Base-by-base conservation (phyloP, 2,888 invertebrate species). In the Teleogryllus oceanicus region DNA sequence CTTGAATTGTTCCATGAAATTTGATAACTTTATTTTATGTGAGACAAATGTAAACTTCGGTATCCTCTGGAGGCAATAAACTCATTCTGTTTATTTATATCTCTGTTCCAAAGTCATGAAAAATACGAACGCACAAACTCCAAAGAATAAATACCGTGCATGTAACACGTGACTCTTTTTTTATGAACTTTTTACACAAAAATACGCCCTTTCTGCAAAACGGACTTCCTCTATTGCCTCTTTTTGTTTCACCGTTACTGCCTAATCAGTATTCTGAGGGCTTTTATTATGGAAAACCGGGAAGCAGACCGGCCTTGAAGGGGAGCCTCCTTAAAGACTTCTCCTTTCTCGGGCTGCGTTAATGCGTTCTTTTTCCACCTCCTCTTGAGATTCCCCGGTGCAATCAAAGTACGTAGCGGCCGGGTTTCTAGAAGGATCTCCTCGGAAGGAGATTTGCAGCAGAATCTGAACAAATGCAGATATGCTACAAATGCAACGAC, bases 151-250 rank as follows among this genome's bases (percentile, higher is more conserved):
- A 37, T 37, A 37, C 37, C 37, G 37, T 37, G 37, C 8, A 8
- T 37, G 37, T 37, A 37, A 37, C 37, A 8, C 37, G 37, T 37
- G 37, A 37, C 37, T 37, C 37, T 37, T 62, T 62, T 62, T 62
- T 18, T 62, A 18, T 62, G 62, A 62, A 62, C 62, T 62, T 62
- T 62, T 62, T 62, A 62, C 13, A 62, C 62, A 18, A 62, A 62
- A 62, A 62, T 62, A 13, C 62, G 62, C 62, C 8, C 62, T 62
- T 62, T 62, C n/a, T 18, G 62, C n/a, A n/a, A n/a, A 62, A 8
- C 62, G 62, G n/a, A n/a, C 62, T 62, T 62, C 62, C 62, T 62
- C 62, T n/a, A 62, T 62, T 62, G 62, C 62, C 62, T 62, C 62
- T 62, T 62, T 62, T 13, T 62, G 62, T 62, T n/a, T 62, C 62